A percentile compares a stretch with the other conserved stretches of the same genome.
Conservation (phyloP, 2,797 vertebrate genomes). For the Sebastes aleutianus region DNA sequence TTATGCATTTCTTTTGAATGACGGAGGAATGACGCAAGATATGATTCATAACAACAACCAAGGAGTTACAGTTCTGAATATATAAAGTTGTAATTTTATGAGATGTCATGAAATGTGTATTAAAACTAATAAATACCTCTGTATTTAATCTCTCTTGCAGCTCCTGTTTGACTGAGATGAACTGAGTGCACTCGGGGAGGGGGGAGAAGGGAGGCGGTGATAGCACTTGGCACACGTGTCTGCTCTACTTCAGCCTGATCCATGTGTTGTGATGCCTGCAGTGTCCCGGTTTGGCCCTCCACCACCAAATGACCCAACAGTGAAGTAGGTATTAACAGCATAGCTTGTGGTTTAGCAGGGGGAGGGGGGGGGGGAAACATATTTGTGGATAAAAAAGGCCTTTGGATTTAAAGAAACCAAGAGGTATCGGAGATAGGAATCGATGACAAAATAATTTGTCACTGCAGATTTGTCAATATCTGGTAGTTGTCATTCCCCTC, state of each 20-base stretch:
- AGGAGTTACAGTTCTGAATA: background rate
- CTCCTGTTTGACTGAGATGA: slow-evolving; percentile 31
- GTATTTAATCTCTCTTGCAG: slow-evolving; percentile 14
- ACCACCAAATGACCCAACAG: slow-evolving; percentile 53
- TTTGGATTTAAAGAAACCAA: background rate
- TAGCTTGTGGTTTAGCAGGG: slow-evolving; percentile 38
- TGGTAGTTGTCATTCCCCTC: background rate
- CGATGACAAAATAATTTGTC: background rate
- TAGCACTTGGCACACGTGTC: slow-evolving; percentile 49
- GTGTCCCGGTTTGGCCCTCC: slow-evolving; percentile 62
- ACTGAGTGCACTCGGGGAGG: slow-evolving; percentile 54
- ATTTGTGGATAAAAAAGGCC: background rate
- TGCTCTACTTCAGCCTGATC: slow-evolving; percentile 68
- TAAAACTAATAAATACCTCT: slow-evolving; percentile 7
- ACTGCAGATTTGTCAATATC: background rate
- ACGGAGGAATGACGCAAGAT: background rate
- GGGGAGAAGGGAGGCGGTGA: background rate
- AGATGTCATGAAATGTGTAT: background rate
- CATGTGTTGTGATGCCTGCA: slow-evolving; percentile 63
- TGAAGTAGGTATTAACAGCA: slow-evolving; percentile 46
- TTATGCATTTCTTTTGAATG: background rate
- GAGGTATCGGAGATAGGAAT: background rate
- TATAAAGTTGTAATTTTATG: background rate
- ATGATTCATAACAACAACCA: background rate
- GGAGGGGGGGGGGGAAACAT: background rate